These are phyloP conservation scores for Chrysolina haemoptera DNA, from an alignment of 2,888 invertebrate genomes.

Conservation along the genomic window DNA sequence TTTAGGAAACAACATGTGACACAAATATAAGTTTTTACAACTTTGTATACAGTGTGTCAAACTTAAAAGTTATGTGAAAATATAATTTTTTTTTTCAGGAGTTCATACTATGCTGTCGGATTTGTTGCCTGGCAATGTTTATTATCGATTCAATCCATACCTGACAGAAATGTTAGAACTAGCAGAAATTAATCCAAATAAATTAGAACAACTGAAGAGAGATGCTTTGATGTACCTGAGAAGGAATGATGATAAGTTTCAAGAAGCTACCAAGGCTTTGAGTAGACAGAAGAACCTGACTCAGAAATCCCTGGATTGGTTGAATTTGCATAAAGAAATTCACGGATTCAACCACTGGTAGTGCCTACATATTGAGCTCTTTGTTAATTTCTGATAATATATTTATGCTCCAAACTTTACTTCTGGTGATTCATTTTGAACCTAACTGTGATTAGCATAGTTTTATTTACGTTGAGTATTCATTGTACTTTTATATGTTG, in stretches of 20 bases:
- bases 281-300: conserved; percentile 64
- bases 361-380: conserved; percentile 9
- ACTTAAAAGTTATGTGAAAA: too few relatives aligned
- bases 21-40: too few relatives aligned
- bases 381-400: conserved; percentile 1
- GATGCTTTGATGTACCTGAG: conserved; percentile 87
- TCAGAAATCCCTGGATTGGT: conserved; percentile 70
- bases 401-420: conserved; percentile 13
- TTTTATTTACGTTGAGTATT: conserved; percentile 13
- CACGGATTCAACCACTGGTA: conserved; percentile 46
- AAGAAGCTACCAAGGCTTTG: conserved; percentile 74
- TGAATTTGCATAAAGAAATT: conserved; percentile 67
- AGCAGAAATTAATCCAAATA: conserved; percentile 84
- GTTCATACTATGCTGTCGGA: conserved; percentile 85
- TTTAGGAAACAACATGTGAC: too few relatives aligned
- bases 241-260: conserved; percentile 85
- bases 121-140: conserved; percentile 79
- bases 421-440: conserved; percentile 8
- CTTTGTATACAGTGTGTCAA: too few relatives aligned
- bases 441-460: conserved; percentile 12
- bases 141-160: conserved; percentile 92
- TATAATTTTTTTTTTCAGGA: conserved; percentile 72
- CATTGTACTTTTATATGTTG: conserved; percentile 17
- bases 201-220: conserved; percentile 78
- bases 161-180: conserved; percentile 84